These are phyloP conservation scores for Ceyx melanurus DNA, from an alignment of 2,113 vertebrate species.

Conservation along the genomic window DNA sequence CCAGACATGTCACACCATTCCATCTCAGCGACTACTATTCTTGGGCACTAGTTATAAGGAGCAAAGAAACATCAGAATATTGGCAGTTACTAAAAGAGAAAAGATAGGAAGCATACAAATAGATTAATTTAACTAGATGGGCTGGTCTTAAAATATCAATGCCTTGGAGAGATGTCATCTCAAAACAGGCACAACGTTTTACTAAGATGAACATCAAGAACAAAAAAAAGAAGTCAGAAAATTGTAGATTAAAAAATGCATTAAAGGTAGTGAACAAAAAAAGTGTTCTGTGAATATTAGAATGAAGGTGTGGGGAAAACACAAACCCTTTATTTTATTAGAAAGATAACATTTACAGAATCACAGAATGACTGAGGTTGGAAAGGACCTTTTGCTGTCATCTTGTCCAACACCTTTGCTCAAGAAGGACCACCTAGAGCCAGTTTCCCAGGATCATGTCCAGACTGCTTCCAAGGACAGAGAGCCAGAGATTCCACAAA, in stretches of 20 bases:
- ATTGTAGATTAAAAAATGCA: neutral
- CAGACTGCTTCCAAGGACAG: neutral
- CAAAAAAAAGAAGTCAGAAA: neutral
- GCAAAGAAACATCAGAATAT: neutral
- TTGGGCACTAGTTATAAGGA: neutral
- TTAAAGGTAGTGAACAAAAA: neutral
- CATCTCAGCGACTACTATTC: neutral
- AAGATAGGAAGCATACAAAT: neutral
- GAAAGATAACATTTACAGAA: neutral
- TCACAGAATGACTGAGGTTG: neutral
- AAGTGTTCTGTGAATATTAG: neutral
- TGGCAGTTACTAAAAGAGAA: neutral
- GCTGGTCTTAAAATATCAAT: neutral
- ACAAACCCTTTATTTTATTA: neutral
- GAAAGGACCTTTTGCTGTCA: neutral
- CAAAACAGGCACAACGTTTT: neutral
- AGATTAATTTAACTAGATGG: neutral
- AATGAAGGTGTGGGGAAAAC: neutral
- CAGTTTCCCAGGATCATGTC: neutral
- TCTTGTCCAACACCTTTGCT: neutral
- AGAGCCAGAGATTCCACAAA: neutral
- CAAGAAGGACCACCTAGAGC: neutral
- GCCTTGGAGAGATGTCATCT: neutral
- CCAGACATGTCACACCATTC: neutral
- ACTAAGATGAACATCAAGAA: neutral